Evolutionary conservation across 1,140 invertebrate species (phyloP).

Genomic region (Vanessa tameamea): DNA sequence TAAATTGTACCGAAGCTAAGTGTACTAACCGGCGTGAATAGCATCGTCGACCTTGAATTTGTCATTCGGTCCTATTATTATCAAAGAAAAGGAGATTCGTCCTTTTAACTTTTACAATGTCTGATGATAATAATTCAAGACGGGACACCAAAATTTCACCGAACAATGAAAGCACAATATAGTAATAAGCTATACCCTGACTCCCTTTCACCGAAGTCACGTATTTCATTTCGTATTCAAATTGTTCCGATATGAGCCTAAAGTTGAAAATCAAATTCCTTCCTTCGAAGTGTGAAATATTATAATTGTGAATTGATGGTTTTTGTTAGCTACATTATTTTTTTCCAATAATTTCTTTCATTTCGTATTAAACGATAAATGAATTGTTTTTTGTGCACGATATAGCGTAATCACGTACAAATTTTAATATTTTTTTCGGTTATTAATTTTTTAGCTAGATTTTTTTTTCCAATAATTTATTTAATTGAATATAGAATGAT

Average conservation of each 20-base stretch:
- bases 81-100: neutral
- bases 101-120: neutral
- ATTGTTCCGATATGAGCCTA: slow-evolving; percentile 40
- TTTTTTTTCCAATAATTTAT: too few species aligned
- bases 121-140: slow-evolving; percentile 25
- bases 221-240: slow-evolving; percentile 55
- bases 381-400: neutral
- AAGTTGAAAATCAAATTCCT: slow-evolving; percentile 51
- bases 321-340: slow-evolving; percentile 23
- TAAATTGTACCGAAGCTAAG: too few species aligned
- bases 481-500: too few species aligned
- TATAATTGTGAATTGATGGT: slow-evolving; percentile 40
- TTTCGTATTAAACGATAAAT: neutral
- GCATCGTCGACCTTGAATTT: neutral
- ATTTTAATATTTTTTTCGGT: too few species aligned
- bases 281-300: slow-evolving; percentile 44
- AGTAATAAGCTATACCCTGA: slow-evolving; percentile 40
- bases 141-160: slow-evolving; percentile 18
- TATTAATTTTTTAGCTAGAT: too few species aligned
- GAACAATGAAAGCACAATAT: slow-evolving; percentile 44
- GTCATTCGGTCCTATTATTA: neutral
- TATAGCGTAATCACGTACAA: too few species aligned
- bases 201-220: slow-evolving; percentile 44
- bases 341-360: slow-evolving; percentile 16
- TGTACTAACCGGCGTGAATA: neutral